Base-by-base conservation (phyloP, 2,113 vertebrate species). In the Malurus melanocephalus region DNA sequence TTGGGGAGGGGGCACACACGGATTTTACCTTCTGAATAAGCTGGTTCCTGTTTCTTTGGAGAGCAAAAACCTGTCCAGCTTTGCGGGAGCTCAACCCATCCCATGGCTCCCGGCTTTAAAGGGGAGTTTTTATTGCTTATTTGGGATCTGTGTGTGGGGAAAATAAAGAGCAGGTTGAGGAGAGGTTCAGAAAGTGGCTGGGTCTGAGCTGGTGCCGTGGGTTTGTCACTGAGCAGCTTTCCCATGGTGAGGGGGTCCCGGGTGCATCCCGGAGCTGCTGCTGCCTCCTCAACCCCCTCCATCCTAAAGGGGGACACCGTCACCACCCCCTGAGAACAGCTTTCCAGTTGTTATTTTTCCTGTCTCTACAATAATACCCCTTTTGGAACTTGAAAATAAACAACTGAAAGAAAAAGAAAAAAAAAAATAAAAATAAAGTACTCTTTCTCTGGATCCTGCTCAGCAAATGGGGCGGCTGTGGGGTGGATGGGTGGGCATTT, bases 351-450 rank as follows among this genome's bases (percentile, higher is more conserved):
- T 69, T 88, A 35, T 35, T 80, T 95, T 84, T 90, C 90, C 92
- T 96, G 80, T 85, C 89, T 93, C 69, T 84, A 80, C 74, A 89
- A 83, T 42, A 79, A 87, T 38, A 79, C 33, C 60, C 82, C 52
- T 73, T 78, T 62, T 45, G 55, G 89, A 93, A 81, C 83, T 89
- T 95, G 84, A 95, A 94, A 93, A 92, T 91, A 93, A 92, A 93
- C 69, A 76, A 79, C 53, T 82, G 62, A 89, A 84, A 55, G 69
- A 35, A 80, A 80, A 76, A 84, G 7, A 45, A 10, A n/a, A 51
- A 32, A 15, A 43, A 73, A 13, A 10, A n/a, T 38, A 32, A 15
- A 45, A 73, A 15, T 9, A 16, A 33, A 30, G 8, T 38, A 0
- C 20, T 59, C 60, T 77, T 92, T 68, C 48, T 93, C 33, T 76